Conservation (phyloP, 2,797 vertebrate species). For the Chaetodon trifasciatus region DNA sequence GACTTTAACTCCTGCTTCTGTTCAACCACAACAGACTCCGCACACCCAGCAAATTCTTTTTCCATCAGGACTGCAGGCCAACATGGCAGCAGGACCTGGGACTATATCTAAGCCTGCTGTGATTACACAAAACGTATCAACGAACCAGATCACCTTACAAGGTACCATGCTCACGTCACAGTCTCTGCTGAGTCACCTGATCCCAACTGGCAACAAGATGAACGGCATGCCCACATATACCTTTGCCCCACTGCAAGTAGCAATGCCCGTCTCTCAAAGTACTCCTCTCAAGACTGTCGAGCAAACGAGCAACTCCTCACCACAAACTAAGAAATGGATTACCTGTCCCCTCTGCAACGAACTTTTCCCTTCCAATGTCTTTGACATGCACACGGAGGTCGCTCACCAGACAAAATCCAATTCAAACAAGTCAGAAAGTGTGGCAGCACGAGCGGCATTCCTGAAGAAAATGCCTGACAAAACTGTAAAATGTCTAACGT, state of each 20-base stretch:
- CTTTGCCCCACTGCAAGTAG: slow-evolving; percentile 90
- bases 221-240: slow-evolving; percentile 97
- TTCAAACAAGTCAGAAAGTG: slow-evolving; percentile 79
- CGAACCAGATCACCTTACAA: slow-evolving; percentile 86
- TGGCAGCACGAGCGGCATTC: slow-evolving; percentile 92
- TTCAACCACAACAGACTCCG: slow-evolving; percentile 72
- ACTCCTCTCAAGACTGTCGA: slow-evolving; percentile 82
- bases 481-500: slow-evolving; percentile 91
- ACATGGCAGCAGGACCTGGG: slow-evolving; percentile 75
- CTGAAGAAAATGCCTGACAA: slow-evolving; percentile 95
- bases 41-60: slow-evolving; percentile 83
- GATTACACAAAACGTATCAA: slow-evolving; percentile 78
- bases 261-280: slow-evolving; percentile 86
- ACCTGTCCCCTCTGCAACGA: slow-evolving; percentile 97
- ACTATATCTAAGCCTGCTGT: slow-evolving; percentile 83
- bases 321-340: slow-evolving; percentile 96
- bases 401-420: slow-evolving; percentile 90
- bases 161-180: slow-evolving; percentile 91
- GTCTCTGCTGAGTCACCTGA: slow-evolving; percentile 92
- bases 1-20: slow-evolving; percentile 68
- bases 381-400: slow-evolving; percentile 93
- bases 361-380: slow-evolving; percentile 95
- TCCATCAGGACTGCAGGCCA: slow-evolving; percentile 80
- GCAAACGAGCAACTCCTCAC: slow-evolving; percentile 70
- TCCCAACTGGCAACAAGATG: slow-evolving; percentile 94